Conservation (phyloP, 1,140 invertebrate species). For the Harpegnathos saltator region DNA sequence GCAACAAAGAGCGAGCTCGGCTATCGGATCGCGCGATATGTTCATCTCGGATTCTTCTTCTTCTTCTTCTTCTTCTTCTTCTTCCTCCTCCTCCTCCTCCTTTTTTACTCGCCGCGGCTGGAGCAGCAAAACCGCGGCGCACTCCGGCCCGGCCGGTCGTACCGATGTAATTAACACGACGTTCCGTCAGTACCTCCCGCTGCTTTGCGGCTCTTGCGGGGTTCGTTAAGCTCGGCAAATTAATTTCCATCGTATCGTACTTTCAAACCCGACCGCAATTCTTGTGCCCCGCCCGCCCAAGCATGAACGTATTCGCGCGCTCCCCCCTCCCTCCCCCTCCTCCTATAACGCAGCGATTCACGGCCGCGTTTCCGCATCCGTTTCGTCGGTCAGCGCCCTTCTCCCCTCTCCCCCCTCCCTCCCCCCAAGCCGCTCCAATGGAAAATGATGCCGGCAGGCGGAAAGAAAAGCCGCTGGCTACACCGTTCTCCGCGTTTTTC, state of each 20-base stretch:
- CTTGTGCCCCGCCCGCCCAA: slow-evolving; percentile 16
- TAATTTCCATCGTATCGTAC: slow-evolving; percentile 69
- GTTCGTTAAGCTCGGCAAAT: slow-evolving; percentile 69
- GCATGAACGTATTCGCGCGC: slow-evolving; percentile 7
- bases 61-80: neutral
- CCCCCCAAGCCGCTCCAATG: too few relatives aligned
- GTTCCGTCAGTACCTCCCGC: neutral
- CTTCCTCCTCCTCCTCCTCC: too few relatives aligned
- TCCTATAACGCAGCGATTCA: slow-evolving; percentile 41
- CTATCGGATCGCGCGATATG: neutral
- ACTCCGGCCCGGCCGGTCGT: neutral
- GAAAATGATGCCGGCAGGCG: slow-evolving; percentile 10
- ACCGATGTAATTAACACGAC: slow-evolving; percentile 62
- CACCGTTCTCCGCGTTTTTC: neutral
- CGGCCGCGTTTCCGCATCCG: slow-evolving; percentile 33
- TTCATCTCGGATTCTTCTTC: neutral
- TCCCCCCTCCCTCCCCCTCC: too few relatives aligned
- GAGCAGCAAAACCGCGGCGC: neutral
- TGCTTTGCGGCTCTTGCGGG: slow-evolving; percentile 55
- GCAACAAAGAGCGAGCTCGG: neutral
- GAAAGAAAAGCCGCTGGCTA: slow-evolving; percentile 13
- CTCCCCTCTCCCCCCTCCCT: too few relatives aligned
- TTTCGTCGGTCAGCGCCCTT: slow-evolving; percentile 20
- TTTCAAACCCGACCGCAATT: slow-evolving; percentile 57
- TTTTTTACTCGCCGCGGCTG: neutral